Conservation (phyloP, 2,888 invertebrate species). For the Euproctis similis region DNA sequence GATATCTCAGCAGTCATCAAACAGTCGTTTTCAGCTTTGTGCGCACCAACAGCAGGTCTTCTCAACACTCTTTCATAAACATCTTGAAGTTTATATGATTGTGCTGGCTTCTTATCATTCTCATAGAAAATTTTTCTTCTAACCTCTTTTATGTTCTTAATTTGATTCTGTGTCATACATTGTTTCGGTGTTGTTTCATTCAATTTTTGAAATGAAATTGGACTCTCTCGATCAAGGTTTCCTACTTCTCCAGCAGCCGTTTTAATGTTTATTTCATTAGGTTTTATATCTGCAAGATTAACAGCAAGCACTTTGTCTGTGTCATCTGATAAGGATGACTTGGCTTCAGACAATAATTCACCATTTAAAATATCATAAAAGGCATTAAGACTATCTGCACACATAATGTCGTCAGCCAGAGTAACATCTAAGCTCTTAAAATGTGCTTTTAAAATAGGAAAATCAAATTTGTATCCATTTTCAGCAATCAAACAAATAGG, state of each 20-base stretch:
- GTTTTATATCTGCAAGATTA: background rate
- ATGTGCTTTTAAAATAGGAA: slow-evolving; percentile 81
- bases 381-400: slow-evolving; percentile 64
- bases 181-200: slow-evolving; percentile 45
- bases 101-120: slow-evolving; percentile 25
- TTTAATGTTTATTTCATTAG: background rate
- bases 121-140: slow-evolving; percentile 38
- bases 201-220: slow-evolving; percentile 23
- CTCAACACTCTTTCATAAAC: slow-evolving; percentile 74
- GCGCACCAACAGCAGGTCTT: slow-evolving; percentile 56
- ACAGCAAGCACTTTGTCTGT: background rate
- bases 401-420: slow-evolving; percentile 73
- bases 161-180: slow-evolving; percentile 9
- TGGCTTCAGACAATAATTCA: too few species aligned
- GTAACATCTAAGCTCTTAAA: slow-evolving; percentile 39
- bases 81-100: slow-evolving; percentile 69
- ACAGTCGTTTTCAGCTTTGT: slow-evolving; percentile 82
- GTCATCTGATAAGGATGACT: background rate
- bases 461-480: slow-evolving; percentile 87
- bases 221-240: background rate
- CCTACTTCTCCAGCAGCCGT: background rate
- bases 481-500: slow-evolving; percentile 89
- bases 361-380: slow-evolving; percentile 55
- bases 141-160: slow-evolving; percentile 10
- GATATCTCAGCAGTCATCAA: slow-evolving; percentile 76